A percentile compares a stretch with the other conserved stretches of the same genome.
Conservation (phyloP, 1,140 invertebrate genomes). For the Pristionchus pacificus region DNA sequence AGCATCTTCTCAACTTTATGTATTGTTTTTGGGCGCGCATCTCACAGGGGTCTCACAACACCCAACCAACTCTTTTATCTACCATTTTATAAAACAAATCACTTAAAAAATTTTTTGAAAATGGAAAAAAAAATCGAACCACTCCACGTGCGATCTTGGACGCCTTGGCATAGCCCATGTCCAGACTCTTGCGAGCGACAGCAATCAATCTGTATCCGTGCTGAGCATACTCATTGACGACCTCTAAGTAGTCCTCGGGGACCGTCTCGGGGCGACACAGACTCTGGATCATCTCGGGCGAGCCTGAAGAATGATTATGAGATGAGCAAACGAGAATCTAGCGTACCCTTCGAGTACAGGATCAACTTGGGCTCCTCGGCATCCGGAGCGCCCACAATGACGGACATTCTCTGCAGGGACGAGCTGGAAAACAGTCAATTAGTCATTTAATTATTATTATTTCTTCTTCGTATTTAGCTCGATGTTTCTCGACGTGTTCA, state of each 20-base stretch:
- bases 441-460: no score
- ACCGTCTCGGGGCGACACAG: conserved; percentile 32
- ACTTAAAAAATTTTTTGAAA: no score
- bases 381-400: conserved; percentile 48
- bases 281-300: conserved; percentile 49
- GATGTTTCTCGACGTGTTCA: no score
- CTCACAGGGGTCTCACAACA: neutral
- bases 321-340: neutral
- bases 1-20: neutral
- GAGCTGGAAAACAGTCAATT: conserved; percentile 51
- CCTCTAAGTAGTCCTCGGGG: conserved; percentile 27
- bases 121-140: no score
- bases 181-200: conserved; percentile 42
- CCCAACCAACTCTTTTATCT: neutral
- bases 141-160: conserved; percentile 41
- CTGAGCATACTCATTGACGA: conserved; percentile 55
- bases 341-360: conserved; percentile 46
- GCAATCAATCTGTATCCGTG: conserved; percentile 57
- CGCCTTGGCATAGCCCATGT: conserved; percentile 53
- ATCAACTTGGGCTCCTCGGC: conserved; percentile 37
- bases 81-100: neutral
- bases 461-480: no score
- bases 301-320: conserved; percentile 25
- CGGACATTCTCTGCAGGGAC: conserved; percentile 53
- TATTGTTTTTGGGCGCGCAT: neutral